Evolutionary conservation across 37 sponge, comb jelly and placozoan genomes (phyloP), one percentile per base, ranked within the genome.

Genomic region (Haliclona indistincta): DNA sequence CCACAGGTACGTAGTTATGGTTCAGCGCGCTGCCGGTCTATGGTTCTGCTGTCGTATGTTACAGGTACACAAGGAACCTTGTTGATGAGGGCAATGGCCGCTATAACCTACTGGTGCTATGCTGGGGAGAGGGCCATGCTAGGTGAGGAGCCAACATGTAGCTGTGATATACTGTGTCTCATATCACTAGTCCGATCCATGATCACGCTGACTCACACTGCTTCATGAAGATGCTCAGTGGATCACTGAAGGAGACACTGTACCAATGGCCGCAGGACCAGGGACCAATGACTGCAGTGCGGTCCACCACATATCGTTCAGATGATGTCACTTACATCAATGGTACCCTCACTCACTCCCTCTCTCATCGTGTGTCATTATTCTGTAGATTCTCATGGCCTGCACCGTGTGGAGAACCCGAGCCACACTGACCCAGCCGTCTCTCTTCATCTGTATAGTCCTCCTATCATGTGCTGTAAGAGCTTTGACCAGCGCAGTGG

Each of bases 61-160:
- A 1, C 36, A 95, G 93, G 81, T 96, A 96, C 73, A 96, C 97
- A 2, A 67, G 97, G 33, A 90, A 93, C 43, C 85, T 96, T 51
- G 97, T 96, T 1, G 93, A 96, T 41, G 68, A 66, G 11, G 93
- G 97, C 49, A 96, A 96, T 67, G 93, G 81, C 10, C 52, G 68
- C 20, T 96, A 84, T 70, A 96, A 96, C 76, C 68, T 96, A 36
- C 81, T 96, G 35, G 39, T 96, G 1, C 41, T 96, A n/a, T 96
- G 97, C 78, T 96, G 97, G 97, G 90, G 84, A 10, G 87, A 86
- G 77, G 94, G 88, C 15, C 93, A 93, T 8, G 97, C 89, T 0
- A 88, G 87, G 87, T 86, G 33, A 62, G 30, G 15, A 22, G 3
- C 3, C 32, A 30, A 10, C 28, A 61, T 22, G 15, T 22, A 68